These are phyloP conservation scores for Salvelinus sp. DNA, from an alignment of 2,113 vertebrate species.

Conservation along the genomic window DNA sequence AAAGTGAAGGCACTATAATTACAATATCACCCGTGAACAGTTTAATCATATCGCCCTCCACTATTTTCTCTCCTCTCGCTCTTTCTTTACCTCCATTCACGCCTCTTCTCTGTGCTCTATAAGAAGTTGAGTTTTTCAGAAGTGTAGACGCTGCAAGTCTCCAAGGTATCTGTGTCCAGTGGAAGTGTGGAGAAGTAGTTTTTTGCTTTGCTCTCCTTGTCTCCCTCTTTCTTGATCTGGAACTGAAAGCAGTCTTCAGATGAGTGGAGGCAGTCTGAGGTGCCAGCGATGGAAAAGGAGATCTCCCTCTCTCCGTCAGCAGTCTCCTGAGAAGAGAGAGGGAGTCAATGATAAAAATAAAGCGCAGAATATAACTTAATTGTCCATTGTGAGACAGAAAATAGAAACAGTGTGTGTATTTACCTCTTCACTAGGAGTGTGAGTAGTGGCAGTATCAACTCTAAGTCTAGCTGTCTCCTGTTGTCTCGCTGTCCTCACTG, in stretches of 20 bases:
- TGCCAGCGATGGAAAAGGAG: conserved; percentile 55
- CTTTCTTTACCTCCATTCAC: conserved; percentile 1
- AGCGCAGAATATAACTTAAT: background rate
- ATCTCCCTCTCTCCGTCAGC: conserved; percentile 40
- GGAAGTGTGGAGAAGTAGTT: conserved; percentile 62
- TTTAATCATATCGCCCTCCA: background rate
- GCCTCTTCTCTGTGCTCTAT: conserved; percentile 32
- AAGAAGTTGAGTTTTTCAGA: conserved; percentile 71
- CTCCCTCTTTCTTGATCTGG: conserved; percentile 56
- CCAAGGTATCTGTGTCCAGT: conserved; percentile 58
- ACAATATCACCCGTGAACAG: background rate
- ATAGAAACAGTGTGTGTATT: background rate
- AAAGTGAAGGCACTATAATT: conserved; percentile 51
- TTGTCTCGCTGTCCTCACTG: conserved; percentile 37
- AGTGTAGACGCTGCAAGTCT: conserved; percentile 65
- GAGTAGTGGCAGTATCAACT: conserved; percentile 20
- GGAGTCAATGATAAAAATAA: background rate
- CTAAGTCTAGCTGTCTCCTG: conserved; percentile 27
- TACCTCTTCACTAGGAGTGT: conserved; percentile 49
- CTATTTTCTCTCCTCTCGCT: background rate
- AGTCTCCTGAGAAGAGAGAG: conserved; percentile 16
- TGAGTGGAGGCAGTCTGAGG: conserved; percentile 67
- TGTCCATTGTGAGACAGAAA: background rate
- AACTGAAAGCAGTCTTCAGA: conserved; percentile 66
- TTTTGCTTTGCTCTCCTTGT: conserved; percentile 31